Percentiles rank a stretch among this genome's conserved stretches.
Conservation (phyloP, 1,140 invertebrate genomes). For the Hetaerina americana region DNA sequence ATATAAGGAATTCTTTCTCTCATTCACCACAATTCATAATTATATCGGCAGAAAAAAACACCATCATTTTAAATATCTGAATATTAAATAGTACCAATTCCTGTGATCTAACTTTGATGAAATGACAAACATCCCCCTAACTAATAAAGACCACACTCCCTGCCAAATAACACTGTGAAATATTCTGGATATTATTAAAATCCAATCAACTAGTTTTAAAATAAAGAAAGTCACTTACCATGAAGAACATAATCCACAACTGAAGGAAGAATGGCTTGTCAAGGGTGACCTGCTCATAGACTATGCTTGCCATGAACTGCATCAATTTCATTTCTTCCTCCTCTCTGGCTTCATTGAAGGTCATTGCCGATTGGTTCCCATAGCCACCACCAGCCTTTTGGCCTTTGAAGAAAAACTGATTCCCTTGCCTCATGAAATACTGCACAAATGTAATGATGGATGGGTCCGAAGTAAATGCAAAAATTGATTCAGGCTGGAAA, state of each 20-base stretch:
- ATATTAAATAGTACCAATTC: too few species aligned
- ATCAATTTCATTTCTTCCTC: neutral
- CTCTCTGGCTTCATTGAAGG: neutral
- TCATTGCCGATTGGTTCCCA: neutral
- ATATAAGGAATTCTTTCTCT: too few species aligned
- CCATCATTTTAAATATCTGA: too few species aligned
- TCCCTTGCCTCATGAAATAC: neutral
- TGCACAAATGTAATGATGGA: neutral
- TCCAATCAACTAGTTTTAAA: too few species aligned
- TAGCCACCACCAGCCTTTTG: neutral
- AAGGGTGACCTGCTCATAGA: neutral
- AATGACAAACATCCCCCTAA: too few species aligned
- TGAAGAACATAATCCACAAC: neutral
- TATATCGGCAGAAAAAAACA: too few species aligned
- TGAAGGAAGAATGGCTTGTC: neutral
- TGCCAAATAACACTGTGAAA: too few species aligned
- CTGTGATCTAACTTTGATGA: too few species aligned
- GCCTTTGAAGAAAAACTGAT: neutral
- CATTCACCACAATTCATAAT: too few species aligned
- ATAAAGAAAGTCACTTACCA: neutral
- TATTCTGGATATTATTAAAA: too few species aligned
- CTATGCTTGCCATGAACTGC: neutral
- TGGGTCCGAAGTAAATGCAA: neutral
- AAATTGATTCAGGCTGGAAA: neutral
- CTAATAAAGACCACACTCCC: too few species aligned